phyloP scores from a whole-genome alignment of 2,888 invertebrate genomes.

The Tortricodes alternella region DNA sequence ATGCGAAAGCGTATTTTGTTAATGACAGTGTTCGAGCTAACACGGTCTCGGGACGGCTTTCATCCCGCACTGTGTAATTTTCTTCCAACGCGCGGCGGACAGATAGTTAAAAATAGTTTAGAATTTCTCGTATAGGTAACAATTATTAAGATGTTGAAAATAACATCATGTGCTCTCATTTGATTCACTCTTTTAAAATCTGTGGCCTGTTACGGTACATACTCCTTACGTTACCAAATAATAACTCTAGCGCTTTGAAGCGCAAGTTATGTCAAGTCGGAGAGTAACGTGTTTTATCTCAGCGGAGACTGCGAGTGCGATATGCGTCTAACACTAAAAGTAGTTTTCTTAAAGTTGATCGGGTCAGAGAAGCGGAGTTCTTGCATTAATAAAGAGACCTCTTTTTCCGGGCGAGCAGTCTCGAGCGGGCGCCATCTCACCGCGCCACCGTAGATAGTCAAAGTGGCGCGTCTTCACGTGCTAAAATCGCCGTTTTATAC shows the following conservation, averaged over 20 bases:
- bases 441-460: neutral
- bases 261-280: conserved; percentile 16
- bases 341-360: conserved; percentile 70
- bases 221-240: no score
- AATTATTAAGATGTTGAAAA: conserved; percentile 47
- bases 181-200: neutral
- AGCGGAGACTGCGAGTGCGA: conserved; percentile 54
- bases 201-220: no score
- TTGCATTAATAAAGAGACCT: conserved; percentile 60
- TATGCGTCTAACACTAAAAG: conserved; percentile 45
- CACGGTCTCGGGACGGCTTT: conserved; percentile 48
- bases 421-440: conserved; percentile 34
- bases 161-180: neutral
- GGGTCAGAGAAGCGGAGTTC: conserved; percentile 45
- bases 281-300: conserved; percentile 58
- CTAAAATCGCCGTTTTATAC: neutral
- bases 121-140: conserved; percentile 61
- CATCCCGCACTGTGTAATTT: conserved; percentile 56
- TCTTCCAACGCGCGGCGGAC: conserved; percentile 40
- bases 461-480: neutral
- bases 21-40: conserved; percentile 55
- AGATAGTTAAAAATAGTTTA: conserved; percentile 57
- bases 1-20: conserved; percentile 50
- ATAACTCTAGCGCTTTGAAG: neutral
- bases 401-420: conserved; percentile 52